Evolutionary conservation across 2,888 invertebrate species (phyloP).

Genomic region (Tipula helvola): DNA sequence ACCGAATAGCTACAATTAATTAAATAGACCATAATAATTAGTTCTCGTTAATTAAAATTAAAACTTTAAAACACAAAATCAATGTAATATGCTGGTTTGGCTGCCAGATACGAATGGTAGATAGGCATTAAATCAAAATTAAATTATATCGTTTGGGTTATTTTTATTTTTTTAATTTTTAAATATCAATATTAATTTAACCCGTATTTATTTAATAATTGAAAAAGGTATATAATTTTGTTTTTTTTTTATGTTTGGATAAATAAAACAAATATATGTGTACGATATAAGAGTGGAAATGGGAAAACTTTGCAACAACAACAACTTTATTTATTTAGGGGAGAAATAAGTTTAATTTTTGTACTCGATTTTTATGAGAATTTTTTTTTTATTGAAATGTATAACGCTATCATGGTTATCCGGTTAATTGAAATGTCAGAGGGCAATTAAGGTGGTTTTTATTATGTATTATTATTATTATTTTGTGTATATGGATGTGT

Average conservation of each 20-base stretch:
- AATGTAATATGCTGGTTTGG: background rate
- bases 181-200: background rate
- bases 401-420: background rate
- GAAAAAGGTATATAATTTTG: background rate
- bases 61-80: background rate
- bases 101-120: background rate
- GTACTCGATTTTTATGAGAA: background rate
- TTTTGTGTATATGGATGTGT: background rate
- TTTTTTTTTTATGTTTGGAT: background rate
- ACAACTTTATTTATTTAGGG: background rate
- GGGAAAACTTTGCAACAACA: background rate
- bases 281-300: background rate
- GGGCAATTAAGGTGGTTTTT: background rate
- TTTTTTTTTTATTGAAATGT: background rate
- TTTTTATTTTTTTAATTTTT: background rate
- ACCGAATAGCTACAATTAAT: background rate
- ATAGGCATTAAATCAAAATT: background rate
- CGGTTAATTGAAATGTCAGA: constrained; percentile 4
- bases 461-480: background rate
- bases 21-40: background rate
- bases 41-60: background rate
- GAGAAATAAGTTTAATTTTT: constrained; percentile 4
- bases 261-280: background rate
- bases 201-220: background rate
- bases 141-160: background rate